Conservation (phyloP, 2,113 vertebrate genomes). For the Spea multiplicata region DNA sequence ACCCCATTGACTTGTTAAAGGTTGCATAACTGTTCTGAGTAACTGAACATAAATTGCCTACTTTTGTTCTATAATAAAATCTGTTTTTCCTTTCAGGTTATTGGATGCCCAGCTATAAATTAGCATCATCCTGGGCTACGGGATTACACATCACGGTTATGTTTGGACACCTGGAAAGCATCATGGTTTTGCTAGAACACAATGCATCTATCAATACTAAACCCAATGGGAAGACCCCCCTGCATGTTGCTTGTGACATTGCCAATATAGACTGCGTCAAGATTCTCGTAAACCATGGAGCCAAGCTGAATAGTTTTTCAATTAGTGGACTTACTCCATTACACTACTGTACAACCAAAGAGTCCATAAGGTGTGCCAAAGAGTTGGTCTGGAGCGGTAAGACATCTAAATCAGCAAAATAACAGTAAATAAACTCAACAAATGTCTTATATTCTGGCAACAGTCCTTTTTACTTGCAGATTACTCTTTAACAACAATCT, state of each 20-base stretch:
- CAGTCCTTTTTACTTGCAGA: too few species aligned
- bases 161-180: slow-evolving; percentile 81
- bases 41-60: too few species aligned
- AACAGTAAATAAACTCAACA: too few species aligned
- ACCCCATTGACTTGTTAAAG: too few species aligned
- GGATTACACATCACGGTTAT: slow-evolving; percentile 87
- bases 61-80: too few species aligned
- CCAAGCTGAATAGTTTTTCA: slow-evolving; percentile 80
- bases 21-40: too few species aligned
- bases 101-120: slow-evolving; percentile 90
- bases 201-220: slow-evolving; percentile 82
- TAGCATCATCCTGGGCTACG: slow-evolving; percentile 91
- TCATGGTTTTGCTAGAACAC: slow-evolving; percentile 76
- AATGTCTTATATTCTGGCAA: too few species aligned
- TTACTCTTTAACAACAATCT: too few species aligned
- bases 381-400: slow-evolving; percentile 85
- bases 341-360: slow-evolving; percentile 81
- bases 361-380: slow-evolving; percentile 82
- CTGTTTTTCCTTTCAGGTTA: slow-evolving; percentile 70
- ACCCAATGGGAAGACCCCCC: slow-evolving; percentile 93
- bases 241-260: slow-evolving; percentile 85
- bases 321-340: slow-evolving; percentile 84
- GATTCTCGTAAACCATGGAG: slow-evolving; percentile 77
- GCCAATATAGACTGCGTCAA: slow-evolving; percentile 77
- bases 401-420: slow-evolving; percentile 12